Conservation (phyloP, 2,888 invertebrate genomes). For the Latrodectus elegans region DNA sequence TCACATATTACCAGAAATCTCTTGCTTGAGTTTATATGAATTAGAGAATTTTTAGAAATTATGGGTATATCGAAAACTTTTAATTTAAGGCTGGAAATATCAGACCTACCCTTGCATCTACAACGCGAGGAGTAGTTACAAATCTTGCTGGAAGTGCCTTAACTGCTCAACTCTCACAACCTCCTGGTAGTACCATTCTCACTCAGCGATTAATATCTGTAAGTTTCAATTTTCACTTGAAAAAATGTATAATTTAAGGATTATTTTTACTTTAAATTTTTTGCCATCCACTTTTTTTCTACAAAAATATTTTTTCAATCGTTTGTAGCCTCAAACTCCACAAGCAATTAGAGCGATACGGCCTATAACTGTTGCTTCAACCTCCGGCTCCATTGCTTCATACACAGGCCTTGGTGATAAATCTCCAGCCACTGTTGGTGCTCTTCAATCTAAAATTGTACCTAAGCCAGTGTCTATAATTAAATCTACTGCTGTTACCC, state of each 20-base stretch:
- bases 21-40: too few relatives aligned
- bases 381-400: slow-evolving; percentile 15
- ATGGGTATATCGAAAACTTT: too few relatives aligned
- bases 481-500: slow-evolving; percentile 34
- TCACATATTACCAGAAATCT: too few relatives aligned
- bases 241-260: not conserved
- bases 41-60: too few relatives aligned
- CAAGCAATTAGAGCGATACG: slow-evolving; percentile 32
- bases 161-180: slow-evolving; percentile 71
- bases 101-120: slow-evolving; percentile 46
- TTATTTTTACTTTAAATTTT: not conserved
- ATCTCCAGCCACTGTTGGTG: slow-evolving; percentile 58
- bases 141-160: slow-evolving; percentile 62
- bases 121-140: slow-evolving; percentile 31
- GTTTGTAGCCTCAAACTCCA: slow-evolving; percentile 47
- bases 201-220: slow-evolving; percentile 79
- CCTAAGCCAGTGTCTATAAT: slow-evolving; percentile 53
- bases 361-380: slow-evolving; percentile 32
- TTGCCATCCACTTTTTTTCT: not conserved
- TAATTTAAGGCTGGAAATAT: not conserved
- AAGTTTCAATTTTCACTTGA: slow-evolving; percentile 67
- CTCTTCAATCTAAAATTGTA: slow-evolving; percentile 54
- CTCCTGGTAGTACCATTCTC: slow-evolving; percentile 75
- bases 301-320: not conserved
- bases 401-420: slow-evolving; percentile 42